A percentile compares a stretch with the other conserved stretches of the same genome.
phyloP scores from a whole-genome alignment of 2,113 vertebrate species.

The Hemiscyllium ocellatum region DNA sequence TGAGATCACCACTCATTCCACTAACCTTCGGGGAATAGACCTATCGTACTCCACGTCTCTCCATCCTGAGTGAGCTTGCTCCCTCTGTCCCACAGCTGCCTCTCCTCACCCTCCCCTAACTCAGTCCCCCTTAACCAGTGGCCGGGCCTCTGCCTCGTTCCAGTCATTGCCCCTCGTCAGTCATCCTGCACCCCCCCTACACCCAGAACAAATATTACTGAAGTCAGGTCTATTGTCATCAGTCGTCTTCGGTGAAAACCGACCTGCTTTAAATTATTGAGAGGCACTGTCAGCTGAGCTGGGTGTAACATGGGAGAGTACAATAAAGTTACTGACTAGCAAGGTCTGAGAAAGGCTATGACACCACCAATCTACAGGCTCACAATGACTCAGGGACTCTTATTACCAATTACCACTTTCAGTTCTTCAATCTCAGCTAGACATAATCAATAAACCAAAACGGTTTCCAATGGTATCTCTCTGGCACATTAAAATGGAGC shows the following conservation, averaged over 20 bases:
- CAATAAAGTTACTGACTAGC: not conserved
- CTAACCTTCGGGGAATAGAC: too few species aligned
- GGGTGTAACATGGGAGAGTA: not conserved
- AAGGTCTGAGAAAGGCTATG: not conserved
- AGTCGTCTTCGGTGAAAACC: not conserved
- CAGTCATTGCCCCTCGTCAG: not conserved
- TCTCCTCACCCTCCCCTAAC: not conserved
- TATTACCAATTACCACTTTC: not conserved
- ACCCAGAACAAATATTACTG: not conserved
- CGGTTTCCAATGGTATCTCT: too few species aligned
- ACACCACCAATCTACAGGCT: not conserved
- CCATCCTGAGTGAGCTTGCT: too few species aligned
- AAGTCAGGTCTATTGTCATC: not conserved
- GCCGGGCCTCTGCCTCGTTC: not conserved
- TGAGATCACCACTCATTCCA: too few species aligned
- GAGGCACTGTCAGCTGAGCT: not conserved
- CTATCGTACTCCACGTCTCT: too few species aligned
- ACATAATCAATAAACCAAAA: too few species aligned
- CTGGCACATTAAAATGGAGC: not conserved
- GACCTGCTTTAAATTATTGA: slow-evolving; percentile 4
- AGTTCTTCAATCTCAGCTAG: not conserved
- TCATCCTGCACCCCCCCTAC: not conserved
- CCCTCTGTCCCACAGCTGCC: too few species aligned
- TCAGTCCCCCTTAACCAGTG: not conserved
- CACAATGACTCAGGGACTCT: not conserved